phyloP scores from a whole-genome alignment of 2,113 vertebrate genomes.

The Phoxinus phoxinus region DNA sequence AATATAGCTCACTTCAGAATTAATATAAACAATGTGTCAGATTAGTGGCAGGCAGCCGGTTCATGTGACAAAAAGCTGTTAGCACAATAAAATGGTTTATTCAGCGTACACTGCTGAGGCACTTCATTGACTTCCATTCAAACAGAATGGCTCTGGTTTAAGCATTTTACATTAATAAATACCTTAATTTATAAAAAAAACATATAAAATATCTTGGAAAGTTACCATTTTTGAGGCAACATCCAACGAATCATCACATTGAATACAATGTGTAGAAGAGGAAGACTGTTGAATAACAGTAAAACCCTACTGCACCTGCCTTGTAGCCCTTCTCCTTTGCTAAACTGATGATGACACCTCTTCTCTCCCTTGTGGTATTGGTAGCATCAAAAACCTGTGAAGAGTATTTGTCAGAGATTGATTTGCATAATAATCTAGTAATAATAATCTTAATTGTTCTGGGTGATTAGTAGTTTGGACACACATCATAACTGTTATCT shows the following conservation, averaged over 20 bases:
- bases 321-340: conserved; percentile 87
- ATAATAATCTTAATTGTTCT: too few relatives aligned
- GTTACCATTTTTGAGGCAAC: neutral
- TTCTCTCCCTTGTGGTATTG: conserved; percentile 86
- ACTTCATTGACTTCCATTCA: too few relatives aligned
- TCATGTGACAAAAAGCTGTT: neutral
- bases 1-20: neutral
- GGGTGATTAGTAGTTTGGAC: neutral
- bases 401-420: neutral
- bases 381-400: conserved; percentile 90
- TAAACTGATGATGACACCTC: conserved; percentile 79
- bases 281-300: neutral
- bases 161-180: neutral
- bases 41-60: neutral
- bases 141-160: neutral
- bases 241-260: neutral
- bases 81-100: neutral
- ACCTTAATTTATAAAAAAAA: neutral
- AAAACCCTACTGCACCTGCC: conserved; percentile 66
- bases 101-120: neutral
- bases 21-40: neutral
- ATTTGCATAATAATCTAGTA: neutral
- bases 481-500: conserved; percentile 9
- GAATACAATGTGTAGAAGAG: neutral
- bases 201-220: neutral